Conservation (phyloP, 2,888 invertebrate genomes). For the Rotaria magnacalcarata region DNA sequence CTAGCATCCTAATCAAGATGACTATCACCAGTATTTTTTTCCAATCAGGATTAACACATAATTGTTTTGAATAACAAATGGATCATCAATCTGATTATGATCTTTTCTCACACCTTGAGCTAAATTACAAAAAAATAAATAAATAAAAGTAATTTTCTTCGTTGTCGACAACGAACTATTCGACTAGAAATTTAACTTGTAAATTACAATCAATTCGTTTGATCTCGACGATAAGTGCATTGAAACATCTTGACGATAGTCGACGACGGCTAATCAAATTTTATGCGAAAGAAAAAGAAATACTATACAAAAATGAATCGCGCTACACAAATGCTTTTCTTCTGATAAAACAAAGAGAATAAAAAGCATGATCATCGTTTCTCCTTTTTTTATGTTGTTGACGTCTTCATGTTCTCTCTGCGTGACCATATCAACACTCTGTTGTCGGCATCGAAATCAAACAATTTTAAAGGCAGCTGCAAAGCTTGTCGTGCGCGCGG, state of each 20-base stretch:
- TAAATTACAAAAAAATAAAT: background rate
- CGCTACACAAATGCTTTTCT: conserved; percentile 20
- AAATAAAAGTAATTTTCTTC: background rate
- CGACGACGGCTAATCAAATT: conserved; percentile 26
- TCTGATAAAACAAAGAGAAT: background rate
- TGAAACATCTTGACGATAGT: conserved; percentile 10
- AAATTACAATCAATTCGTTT: background rate
- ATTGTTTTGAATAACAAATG: conserved; percentile 11
- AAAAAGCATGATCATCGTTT: conserved; percentile 1
- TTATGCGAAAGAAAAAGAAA: background rate
- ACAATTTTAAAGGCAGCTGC: background rate
- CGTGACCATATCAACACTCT: conserved; percentile 23
- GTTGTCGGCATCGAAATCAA: conserved; percentile 21
- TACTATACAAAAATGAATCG: background rate
- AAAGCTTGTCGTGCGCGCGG: conserved; percentile 6
- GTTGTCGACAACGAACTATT: too few species aligned
- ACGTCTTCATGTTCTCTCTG: background rate
- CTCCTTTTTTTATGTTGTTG: background rate
- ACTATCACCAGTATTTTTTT: background rate
- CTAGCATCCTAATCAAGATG: conserved; percentile 16
- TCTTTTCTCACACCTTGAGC: background rate
- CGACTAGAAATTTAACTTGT: background rate
- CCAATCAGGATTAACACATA: conserved; percentile 24
- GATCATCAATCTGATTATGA: conserved; percentile 31
- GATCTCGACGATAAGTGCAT: conserved; percentile 25